These are phyloP conservation scores for Zootermopsis nevadensis DNA, from an alignment of 2,888 invertebrate genomes.

Conservation along the genomic window DNA sequence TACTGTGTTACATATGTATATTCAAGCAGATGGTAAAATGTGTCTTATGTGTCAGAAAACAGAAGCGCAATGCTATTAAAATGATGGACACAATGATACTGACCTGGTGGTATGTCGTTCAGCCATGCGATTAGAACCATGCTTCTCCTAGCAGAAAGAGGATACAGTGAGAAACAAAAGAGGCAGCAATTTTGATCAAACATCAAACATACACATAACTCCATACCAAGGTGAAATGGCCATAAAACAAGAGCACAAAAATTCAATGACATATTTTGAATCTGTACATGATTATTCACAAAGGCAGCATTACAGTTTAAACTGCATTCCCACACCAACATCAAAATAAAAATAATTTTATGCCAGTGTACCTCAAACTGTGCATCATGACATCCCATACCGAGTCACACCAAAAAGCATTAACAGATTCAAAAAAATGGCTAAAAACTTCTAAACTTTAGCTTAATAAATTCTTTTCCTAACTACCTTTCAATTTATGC, in stretches of 20 bases:
- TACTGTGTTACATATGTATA: background rate
- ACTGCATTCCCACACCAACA: constrained; percentile 13
- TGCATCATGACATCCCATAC: background rate
- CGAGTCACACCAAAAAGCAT: background rate
- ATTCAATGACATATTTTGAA: background rate
- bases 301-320: background rate
- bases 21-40: no score
- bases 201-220: background rate
- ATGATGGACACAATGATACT: constrained; percentile 50
- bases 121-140: constrained; percentile 54
- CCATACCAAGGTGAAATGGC: background rate
- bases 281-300: background rate
- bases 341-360: constrained; percentile 3
- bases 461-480: no score
- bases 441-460: no score
- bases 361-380: background rate
- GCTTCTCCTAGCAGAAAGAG: constrained; percentile 55
- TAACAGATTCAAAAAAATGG: no score
- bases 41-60: no score
- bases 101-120: constrained; percentile 54
- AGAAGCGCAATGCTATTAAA: background rate
- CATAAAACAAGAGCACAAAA: background rate
- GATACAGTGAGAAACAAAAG: constrained; percentile 34
- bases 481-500: no score
- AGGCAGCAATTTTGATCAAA: background rate